Conservation (phyloP, 2,113 vertebrate species). For the Dipodomys ordii region DNA sequence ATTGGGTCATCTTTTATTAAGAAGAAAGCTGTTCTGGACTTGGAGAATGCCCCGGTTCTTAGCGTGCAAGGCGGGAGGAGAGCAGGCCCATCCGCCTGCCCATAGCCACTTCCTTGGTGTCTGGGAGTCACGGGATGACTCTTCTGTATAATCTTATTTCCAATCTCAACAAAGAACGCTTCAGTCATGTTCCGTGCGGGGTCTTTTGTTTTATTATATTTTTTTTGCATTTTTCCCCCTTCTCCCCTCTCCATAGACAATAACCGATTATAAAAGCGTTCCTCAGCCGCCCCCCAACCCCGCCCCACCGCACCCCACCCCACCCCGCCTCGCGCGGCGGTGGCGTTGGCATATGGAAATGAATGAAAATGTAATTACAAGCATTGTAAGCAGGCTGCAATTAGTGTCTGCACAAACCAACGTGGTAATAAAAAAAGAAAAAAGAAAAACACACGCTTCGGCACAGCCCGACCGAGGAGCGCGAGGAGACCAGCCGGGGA, state of each 20-base stretch:
- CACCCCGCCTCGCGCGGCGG: conserved; percentile 77
- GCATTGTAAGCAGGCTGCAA: conserved; percentile 91
- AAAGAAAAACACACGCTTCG: no score
- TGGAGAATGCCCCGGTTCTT: conserved; percentile 70
- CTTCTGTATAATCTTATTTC: conserved; percentile 92
- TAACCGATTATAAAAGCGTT: conserved; percentile 87
- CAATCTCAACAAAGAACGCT: conserved; percentile 91
- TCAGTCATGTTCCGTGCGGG: conserved; percentile 85
- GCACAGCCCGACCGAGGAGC: conserved; percentile 78
- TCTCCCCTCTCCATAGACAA: conserved; percentile 83
- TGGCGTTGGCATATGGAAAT: conserved; percentile 92
- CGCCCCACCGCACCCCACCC: background rate
- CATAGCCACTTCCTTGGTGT: no score
- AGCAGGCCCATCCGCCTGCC: conserved; percentile 33
- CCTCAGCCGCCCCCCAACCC: background rate
- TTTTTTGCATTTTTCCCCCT: no score
- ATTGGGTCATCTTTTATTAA: conserved; percentile 95
- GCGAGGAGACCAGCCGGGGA: conserved; percentile 57
- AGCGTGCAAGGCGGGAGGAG: conserved; percentile 86
- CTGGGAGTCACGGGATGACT: conserved; percentile 89
- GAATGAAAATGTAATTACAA: conserved; percentile 92
- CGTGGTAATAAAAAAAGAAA: conserved; percentile 89
- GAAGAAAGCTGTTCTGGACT: conserved; percentile 78
- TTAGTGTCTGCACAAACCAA: conserved; percentile 91
- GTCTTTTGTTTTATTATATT: conserved; percentile 64